Conservation (phyloP, 1,140 invertebrate species). For the Araneus ventricosus region DNA sequence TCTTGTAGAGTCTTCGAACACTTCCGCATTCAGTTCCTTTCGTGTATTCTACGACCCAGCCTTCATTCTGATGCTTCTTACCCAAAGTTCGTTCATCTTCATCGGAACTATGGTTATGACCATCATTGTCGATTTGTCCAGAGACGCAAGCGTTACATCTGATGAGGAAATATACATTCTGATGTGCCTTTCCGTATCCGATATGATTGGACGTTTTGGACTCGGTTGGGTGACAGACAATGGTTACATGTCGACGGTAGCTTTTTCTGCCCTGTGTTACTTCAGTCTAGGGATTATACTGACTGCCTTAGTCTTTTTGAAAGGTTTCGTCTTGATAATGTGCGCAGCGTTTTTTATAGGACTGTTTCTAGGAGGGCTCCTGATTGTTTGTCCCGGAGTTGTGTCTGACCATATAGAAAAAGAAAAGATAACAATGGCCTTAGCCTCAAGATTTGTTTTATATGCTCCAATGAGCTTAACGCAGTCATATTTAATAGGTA, state of each 20-base stretch:
- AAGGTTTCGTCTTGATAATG: constrained; percentile 18
- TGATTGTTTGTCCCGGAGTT: constrained; percentile 24
- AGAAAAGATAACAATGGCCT: constrained; percentile 33
- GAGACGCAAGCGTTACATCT: not conserved
- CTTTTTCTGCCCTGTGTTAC: not conserved
- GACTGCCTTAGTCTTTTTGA: not conserved
- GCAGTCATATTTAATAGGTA: constrained; percentile 56
- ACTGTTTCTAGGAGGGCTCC: constrained; percentile 13
- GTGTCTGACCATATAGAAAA: constrained; percentile 16
- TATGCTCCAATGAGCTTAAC: constrained; percentile 55
- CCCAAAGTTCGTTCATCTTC: constrained; percentile 45
- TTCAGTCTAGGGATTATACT: not conserved
- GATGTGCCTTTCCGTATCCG: constrained; percentile 42
- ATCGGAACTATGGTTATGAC: constrained; percentile 23
- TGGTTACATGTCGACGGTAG: not conserved
- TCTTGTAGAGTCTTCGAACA: not conserved
- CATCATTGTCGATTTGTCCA: constrained; percentile 35
- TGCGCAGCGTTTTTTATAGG: not conserved
- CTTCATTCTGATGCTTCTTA: constrained; percentile 34
- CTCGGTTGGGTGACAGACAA: constrained; percentile 47
- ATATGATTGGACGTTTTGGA: constrained; percentile 43
- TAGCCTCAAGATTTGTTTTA: constrained; percentile 42
- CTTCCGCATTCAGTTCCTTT: not conserved
- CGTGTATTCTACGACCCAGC: constrained; percentile 24
- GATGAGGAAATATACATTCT: constrained; percentile 30